Percentiles rank a stretch among this genome's conserved stretches.
Evolutionary conservation across 2,888 invertebrate species (phyloP).

Genomic region (Drosophila dives): DNA sequence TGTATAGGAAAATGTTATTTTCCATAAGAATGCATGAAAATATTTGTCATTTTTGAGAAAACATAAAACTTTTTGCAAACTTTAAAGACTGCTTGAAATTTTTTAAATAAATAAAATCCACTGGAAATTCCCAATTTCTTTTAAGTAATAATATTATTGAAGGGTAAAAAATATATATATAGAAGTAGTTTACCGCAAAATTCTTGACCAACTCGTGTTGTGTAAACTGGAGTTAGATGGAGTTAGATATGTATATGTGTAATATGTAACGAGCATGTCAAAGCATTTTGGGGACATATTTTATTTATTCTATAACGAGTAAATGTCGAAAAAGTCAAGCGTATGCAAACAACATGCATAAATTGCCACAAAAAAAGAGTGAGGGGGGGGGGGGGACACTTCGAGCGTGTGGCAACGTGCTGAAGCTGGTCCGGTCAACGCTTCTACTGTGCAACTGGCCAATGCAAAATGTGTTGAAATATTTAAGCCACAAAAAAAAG

Average conservation of each 20-base stretch:
- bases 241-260: no score
- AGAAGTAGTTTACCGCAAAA: not conserved
- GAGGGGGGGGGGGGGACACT: conserved; percentile 40
- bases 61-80: not conserved
- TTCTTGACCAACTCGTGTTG: conserved; percentile 2
- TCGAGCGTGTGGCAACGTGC: conserved; percentile 34
- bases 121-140: not conserved
- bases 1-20: not conserved
- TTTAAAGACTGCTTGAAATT: not conserved
- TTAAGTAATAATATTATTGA: not conserved
- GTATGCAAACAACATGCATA: conserved; percentile 76
- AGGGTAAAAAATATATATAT: not conserved
- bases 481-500: conserved; percentile 57
- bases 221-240: conserved; percentile 1
- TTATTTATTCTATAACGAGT: conserved; percentile 72
- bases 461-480: conserved; percentile 75
- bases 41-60: not conserved
- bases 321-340: conserved; percentile 74
- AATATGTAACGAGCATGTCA: conserved; percentile 70
- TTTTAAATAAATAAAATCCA: not conserved
- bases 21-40: not conserved
- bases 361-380: conserved; percentile 63
- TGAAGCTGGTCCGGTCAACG: conserved; percentile 6
- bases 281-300: conserved; percentile 70
- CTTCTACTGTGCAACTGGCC: conserved; percentile 31